Evolutionary conservation across 2,888 invertebrate genomes (phyloP).

Genomic region (Hemaris fuciformis): DNA sequence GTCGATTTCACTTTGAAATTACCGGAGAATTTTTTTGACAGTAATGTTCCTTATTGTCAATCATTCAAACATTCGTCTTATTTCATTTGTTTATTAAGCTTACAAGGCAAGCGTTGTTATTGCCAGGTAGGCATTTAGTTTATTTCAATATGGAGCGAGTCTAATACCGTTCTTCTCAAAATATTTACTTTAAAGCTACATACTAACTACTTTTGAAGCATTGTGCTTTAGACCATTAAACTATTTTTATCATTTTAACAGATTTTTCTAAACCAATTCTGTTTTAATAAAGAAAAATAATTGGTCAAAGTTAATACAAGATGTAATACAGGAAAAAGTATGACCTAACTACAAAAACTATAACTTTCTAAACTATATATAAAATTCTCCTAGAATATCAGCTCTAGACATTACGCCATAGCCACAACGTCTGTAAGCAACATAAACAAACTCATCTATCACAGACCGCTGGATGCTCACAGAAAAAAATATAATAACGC

Average conservation of each 20-base stretch:
- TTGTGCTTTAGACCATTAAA: too few relatives aligned
- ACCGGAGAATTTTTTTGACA: background rate
- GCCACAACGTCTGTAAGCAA: background rate
- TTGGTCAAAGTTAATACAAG: background rate
- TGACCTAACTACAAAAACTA: too few relatives aligned
- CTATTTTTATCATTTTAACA: too few relatives aligned
- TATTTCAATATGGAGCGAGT: too few relatives aligned
- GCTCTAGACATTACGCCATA: background rate
- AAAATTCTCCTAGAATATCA: too few relatives aligned
- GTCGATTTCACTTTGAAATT: background rate
- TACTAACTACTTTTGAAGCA: too few relatives aligned
- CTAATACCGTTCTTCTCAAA: too few relatives aligned
- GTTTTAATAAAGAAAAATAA: background rate
- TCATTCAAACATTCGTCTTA: background rate
- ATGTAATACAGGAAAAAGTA: background rate
- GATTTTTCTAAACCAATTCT: too few relatives aligned
- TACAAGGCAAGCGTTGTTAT: background rate
- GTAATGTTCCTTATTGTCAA: background rate
- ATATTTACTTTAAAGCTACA: too few relatives aligned
- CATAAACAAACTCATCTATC: conserved; percentile 10
- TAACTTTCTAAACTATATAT: too few relatives aligned
- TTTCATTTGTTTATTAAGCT: too few relatives aligned
- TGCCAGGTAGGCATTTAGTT: too few relatives aligned
- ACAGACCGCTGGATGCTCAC: background rate
- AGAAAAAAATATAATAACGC: background rate